A percentile compares a stretch with the other conserved stretches of the same genome.
phyloP scores from a whole-genome alignment of 2,797 vertebrate species.

The Diplodus puntazzo region DNA sequence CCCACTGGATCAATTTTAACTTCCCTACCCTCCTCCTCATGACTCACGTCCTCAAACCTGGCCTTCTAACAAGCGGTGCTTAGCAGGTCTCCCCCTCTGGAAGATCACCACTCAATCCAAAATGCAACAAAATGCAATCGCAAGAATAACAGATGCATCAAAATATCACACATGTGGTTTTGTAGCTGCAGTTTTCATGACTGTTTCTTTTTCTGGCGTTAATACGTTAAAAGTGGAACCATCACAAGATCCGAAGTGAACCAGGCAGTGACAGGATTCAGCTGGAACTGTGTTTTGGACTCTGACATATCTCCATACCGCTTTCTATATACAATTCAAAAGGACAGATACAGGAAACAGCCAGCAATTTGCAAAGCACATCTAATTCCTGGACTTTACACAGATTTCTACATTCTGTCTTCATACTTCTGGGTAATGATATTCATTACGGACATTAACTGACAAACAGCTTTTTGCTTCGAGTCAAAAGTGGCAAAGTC shows the following conservation, averaged over 20 bases:
- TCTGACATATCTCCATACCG: conserved; percentile 31
- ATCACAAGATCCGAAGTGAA: conserved; percentile 30
- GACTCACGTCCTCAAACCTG: conserved; percentile 41
- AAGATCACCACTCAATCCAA: conserved; percentile 29
- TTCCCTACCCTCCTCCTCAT: conserved; percentile 21
- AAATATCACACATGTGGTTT: conserved; percentile 31
- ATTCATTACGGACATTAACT: conserved; percentile 46
- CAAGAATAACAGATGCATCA: background rate
- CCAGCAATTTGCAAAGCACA: conserved; percentile 62
- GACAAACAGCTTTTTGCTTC: conserved; percentile 47
- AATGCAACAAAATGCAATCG: conserved; percentile 42
- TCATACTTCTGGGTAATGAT: conserved; percentile 36
- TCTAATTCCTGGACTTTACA: conserved; percentile 47
- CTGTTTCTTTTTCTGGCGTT: conserved; percentile 45
- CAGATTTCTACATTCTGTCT: conserved; percentile 43
- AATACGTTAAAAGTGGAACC: conserved; percentile 39
- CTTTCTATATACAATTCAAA: conserved; percentile 49
- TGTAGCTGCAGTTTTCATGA: conserved; percentile 56
- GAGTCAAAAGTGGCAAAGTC: conserved; percentile 59
- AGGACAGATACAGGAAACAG: conserved; percentile 51
- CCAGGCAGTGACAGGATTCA: conserved; percentile 37
- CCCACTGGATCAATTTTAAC: conserved; percentile 49
- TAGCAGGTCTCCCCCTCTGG: conserved; percentile 28
- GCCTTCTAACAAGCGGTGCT: conserved; percentile 39
- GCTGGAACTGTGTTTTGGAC: conserved; percentile 39